phyloP scores from a whole-genome alignment of 2,797 vertebrate genomes.

The Syndactyla subalaris region DNA sequence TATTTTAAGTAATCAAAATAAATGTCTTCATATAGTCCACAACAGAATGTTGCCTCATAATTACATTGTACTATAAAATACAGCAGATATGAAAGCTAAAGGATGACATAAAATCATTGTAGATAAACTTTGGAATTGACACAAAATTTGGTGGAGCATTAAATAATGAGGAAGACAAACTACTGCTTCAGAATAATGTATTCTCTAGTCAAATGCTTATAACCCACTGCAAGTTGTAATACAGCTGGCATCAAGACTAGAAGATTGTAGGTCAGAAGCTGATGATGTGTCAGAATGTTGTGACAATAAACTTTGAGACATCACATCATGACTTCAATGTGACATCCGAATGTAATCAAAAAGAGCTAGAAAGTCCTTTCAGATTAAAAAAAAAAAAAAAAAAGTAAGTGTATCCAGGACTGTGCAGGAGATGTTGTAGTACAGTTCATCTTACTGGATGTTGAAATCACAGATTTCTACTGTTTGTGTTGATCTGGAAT shows the following conservation, averaged over 20 bases:
- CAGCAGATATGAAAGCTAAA: background rate
- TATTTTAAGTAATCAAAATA: background rate
- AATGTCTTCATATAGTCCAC: background rate
- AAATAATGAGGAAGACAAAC: background rate
- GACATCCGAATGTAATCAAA: background rate
- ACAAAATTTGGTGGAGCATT: background rate
- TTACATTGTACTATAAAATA: background rate
- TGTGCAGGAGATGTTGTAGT: background rate
- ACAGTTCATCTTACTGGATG: background rate
- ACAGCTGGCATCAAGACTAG: background rate
- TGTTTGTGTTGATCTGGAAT: background rate
- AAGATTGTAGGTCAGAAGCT: background rate
- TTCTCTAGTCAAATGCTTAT: background rate
- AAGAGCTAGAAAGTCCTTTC: background rate
- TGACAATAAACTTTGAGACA: background rate
- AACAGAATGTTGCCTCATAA: background rate
- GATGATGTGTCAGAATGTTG: background rate
- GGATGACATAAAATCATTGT: background rate
- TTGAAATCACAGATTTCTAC: background rate
- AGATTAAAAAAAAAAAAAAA: background rate
- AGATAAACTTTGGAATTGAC: constrained; percentile 6
- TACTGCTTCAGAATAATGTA: background rate
- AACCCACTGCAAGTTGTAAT: background rate
- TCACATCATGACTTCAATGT: background rate
- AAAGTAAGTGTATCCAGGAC: background rate